Evolutionary conservation across 2,797 vertebrate species (phyloP), one percentile per base, ranked within the genome.

Genomic region (Emydoidea blandingii): DNA sequence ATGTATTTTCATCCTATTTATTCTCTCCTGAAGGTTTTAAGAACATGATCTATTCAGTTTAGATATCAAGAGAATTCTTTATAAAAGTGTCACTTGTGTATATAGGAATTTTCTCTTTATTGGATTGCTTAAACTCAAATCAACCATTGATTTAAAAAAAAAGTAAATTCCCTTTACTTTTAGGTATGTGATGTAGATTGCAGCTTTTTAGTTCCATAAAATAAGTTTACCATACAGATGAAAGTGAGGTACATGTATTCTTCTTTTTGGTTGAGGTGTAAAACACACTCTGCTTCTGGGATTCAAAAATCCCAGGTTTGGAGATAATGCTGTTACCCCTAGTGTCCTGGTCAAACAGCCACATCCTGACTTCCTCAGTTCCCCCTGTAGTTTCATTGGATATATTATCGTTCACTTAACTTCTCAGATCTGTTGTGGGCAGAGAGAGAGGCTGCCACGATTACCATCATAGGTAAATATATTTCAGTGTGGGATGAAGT

Each of bases 1-100:
- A 44, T 8, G 1, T 93, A 68, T 89, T 31, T 96, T 88, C 94
- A 85, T 85, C 27, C 18, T 2, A 84, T 96, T 85, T 88, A n/a
- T 79, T 18, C 12, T 90, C 6, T 89, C 4, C 21, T 82, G 41
- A 2, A 0, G 12, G 27, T 90, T 94, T 95, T 29, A 49, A 9
- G n/a, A 87, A 12, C 41, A 5, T 76, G 47, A 47, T 44, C 25
- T 15, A 14, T 76, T 12, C 72, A 76, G 37, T 34, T 80, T 88
- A 62, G 12, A 87, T 59, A 23, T 34, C 21, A 85, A 49, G n/a
- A 10, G 3, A 65, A 2, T 44, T 82, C 90, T 72, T 89, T 92
- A 47, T 88, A 88, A 50, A 31, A 68, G 0, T 3, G 57, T 79
- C 86, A 12, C 74, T 92, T 12, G n/a, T 57, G 14, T 37, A 81